A percentile compares a stretch with the other conserved stretches of the same genome.
These are phyloP conservation scores for Caprella mutica DNA, from an alignment of 2,888 invertebrate genomes.

Conservation along the genomic window DNA sequence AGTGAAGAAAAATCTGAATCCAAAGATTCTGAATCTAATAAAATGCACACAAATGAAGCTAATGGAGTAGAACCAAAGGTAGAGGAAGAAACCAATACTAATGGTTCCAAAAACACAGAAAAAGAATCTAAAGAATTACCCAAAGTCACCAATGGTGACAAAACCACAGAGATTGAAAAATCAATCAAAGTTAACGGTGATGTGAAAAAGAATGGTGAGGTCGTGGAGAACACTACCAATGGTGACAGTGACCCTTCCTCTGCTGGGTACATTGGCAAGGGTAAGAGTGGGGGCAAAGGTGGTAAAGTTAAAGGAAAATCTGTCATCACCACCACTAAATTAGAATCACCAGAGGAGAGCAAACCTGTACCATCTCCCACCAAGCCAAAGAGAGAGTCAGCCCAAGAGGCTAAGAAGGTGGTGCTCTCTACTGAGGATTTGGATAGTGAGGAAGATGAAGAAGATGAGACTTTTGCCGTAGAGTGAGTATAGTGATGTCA, in stretches of 20 bases:
- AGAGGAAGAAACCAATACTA: too few relatives aligned
- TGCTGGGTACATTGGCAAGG: neutral
- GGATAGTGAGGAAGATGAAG: constrained; percentile 35
- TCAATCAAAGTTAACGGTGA: constrained; percentile 10
- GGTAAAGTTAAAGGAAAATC: neutral
- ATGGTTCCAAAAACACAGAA: too few relatives aligned
- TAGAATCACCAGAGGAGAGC: neutral
- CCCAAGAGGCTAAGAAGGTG: constrained; percentile 6
- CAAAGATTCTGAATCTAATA: neutral
- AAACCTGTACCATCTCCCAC: neutral
- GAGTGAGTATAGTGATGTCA: constrained; percentile 12
- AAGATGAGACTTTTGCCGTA: constrained; percentile 34
- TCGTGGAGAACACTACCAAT: constrained; percentile 9
- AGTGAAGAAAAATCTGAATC: neutral
- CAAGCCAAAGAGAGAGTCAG: neutral
- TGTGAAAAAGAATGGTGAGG: constrained; percentile 19
- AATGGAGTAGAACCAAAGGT: neutral
- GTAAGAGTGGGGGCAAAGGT: neutral
- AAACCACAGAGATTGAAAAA: constrained; percentile 10
- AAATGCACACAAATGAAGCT: neutral
- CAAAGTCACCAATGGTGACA: neutral
- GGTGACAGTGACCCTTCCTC: neutral
- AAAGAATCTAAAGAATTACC: neutral
- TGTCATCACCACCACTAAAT: neutral
- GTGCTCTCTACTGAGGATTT: constrained; percentile 34